Evolutionary conservation across 2,888 invertebrate species (phyloP).

Genomic region (Barypeithes pellucidus): DNA sequence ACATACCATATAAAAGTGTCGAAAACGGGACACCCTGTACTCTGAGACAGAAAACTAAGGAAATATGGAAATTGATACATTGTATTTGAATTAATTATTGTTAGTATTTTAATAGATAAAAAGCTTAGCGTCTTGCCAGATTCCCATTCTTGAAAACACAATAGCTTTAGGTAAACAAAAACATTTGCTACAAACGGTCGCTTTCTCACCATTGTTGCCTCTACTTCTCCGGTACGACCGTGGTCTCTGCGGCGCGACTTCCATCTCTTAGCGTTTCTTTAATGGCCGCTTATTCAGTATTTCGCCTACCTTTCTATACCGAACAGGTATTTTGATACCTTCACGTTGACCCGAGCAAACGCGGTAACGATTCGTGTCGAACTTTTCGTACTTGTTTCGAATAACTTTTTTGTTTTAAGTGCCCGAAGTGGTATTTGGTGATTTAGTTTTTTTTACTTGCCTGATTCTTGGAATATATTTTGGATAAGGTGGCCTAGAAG

Average conservation of each 20-base stretch:
- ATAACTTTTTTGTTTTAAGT: slow-evolving; percentile 36
- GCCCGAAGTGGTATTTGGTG: slow-evolving; percentile 39
- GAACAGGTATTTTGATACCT: slow-evolving; percentile 56
- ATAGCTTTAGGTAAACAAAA: slow-evolving; percentile 42
- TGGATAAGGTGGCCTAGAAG: slow-evolving; percentile 23
- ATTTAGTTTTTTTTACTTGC: slow-evolving; percentile 22
- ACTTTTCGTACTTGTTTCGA: slow-evolving; percentile 28
- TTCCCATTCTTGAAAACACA: slow-evolving; percentile 29
- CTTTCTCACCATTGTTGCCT: slow-evolving; percentile 42
- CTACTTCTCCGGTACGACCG: slow-evolving; percentile 32
- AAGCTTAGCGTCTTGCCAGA: background rate
- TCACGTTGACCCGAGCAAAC: slow-evolving; percentile 40
- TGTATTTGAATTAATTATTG: background rate
- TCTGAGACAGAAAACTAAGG: too few species aligned
- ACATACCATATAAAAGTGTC: too few species aligned
- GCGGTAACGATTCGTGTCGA: slow-evolving; percentile 32
- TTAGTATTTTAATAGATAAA: background rate
- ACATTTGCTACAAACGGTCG: slow-evolving; percentile 45
- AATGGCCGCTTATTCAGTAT: slow-evolving; percentile 54
- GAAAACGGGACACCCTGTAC: too few species aligned
- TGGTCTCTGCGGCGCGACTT: slow-evolving; percentile 34
- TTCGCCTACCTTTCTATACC: slow-evolving; percentile 55
- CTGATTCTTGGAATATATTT: slow-evolving; percentile 33
- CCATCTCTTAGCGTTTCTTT: slow-evolving; percentile 43
- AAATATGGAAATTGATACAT: background rate